These are phyloP conservation scores for Pteropus alecto DNA, from an alignment of 2,113 vertebrate genomes.

Conservation along the genomic window DNA sequence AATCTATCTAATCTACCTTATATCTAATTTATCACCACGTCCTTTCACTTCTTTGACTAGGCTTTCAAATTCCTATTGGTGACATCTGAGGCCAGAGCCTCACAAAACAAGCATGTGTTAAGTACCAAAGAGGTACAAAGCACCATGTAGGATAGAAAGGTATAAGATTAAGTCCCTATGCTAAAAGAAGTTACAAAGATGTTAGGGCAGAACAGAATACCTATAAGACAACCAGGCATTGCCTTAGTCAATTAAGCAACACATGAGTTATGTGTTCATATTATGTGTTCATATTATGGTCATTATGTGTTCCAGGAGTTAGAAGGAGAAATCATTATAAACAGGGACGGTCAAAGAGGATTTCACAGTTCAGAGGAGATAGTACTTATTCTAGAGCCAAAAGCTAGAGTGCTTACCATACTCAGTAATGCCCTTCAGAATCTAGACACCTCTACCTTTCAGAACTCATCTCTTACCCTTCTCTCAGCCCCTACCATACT, in stretches of 20 bases:
- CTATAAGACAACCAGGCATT: not conserved
- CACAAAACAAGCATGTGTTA: conserved; percentile 12
- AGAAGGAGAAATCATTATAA: not conserved
- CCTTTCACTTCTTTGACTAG: not conserved
- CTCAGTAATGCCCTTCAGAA: not conserved
- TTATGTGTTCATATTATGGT: too few species aligned
- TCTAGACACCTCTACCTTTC: not conserved
- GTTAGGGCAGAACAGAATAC: not conserved
- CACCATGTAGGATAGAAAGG: not conserved
- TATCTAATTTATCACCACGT: not conserved
- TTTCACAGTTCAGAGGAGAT: not conserved
- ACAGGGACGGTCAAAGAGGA: not conserved
- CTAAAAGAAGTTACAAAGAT: conserved; percentile 3
- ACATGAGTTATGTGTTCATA: not conserved
- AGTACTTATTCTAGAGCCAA: not conserved
- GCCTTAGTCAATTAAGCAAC: not conserved
- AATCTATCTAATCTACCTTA: not conserved
- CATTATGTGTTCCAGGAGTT: not conserved
- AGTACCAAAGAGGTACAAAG: not conserved
- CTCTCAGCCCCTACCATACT: not conserved
- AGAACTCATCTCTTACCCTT: not conserved
- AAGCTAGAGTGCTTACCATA: not conserved
- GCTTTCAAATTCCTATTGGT: conserved; percentile 42
- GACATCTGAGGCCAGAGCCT: not conserved
- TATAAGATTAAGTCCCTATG: not conserved